phyloP scores from a whole-genome alignment of 2,888 invertebrate species.

The Epirrhoe alternata region DNA sequence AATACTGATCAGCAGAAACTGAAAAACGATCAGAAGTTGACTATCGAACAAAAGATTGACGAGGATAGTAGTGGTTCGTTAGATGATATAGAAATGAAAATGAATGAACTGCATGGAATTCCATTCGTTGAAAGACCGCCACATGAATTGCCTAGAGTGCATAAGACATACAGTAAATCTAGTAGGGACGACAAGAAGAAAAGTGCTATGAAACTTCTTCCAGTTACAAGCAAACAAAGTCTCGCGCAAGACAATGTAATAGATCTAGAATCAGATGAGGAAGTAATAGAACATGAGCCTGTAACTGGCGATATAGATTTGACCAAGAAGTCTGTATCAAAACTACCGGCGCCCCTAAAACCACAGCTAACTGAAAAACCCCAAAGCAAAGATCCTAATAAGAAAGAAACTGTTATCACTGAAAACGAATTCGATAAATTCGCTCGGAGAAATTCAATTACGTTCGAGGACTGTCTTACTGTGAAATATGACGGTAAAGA shows the following conservation, averaged over 20 bases:
- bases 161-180: conserved; percentile 51
- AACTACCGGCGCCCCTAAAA: conserved; percentile 40
- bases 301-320: conserved; percentile 59
- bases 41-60: conserved; percentile 39
- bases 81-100: conserved; percentile 78
- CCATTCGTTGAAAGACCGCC: conserved; percentile 71
- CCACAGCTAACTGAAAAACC: conserved; percentile 37
- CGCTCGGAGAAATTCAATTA: conserved; percentile 74
- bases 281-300: conserved; percentile 62
- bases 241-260: conserved; percentile 47
- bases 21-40: conserved; percentile 44
- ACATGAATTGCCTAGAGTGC: conserved; percentile 64
- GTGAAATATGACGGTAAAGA: conserved; percentile 70
- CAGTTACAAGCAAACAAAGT: conserved; percentile 54
- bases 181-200: conserved; percentile 50
- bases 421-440: conserved; percentile 82
- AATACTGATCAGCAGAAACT: conserved; percentile 40
- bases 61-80: conserved; percentile 49
- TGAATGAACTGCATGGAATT: conserved; percentile 80
- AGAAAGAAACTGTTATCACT: conserved; percentile 71
- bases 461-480: conserved; percentile 73
- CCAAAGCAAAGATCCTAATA: conserved; percentile 47
- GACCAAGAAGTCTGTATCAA: conserved; percentile 45
- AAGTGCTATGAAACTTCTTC: conserved; percentile 56
- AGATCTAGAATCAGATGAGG: conserved; percentile 63